A percentile compares a stretch with the other conserved stretches of the same genome.
Conservation (phyloP, 2,113 vertebrate species). For the Ophthalmolycus amberensis region DNA sequence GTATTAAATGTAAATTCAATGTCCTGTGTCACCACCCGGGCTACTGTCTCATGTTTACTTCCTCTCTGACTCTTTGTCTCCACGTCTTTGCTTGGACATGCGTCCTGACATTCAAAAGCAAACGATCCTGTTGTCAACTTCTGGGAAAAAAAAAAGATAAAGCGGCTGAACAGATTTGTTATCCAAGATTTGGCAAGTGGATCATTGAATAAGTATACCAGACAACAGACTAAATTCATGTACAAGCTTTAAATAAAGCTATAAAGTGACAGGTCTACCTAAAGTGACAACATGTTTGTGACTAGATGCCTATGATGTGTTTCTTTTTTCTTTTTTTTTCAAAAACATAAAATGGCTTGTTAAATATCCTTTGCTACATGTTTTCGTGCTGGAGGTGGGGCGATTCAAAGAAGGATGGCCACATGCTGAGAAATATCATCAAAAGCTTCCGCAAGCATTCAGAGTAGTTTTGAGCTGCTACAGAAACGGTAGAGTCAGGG, state of each 20-base stretch:
- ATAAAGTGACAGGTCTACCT: slow-evolving; percentile 50
- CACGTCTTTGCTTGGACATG: slow-evolving; percentile 30
- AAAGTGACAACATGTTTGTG: slow-evolving; percentile 56
- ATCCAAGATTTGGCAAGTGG: slow-evolving; percentile 49
- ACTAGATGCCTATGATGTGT: slow-evolving; percentile 44
- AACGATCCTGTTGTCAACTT: slow-evolving; percentile 52
- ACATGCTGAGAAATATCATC: slow-evolving; percentile 60
- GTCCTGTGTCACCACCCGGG: not conserved
- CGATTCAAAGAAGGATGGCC: slow-evolving; percentile 44
- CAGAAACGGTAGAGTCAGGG: slow-evolving; percentile 17
- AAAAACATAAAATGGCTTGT: slow-evolving; percentile 39
- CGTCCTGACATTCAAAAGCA: slow-evolving; percentile 51
- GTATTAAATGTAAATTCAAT: slow-evolving; percentile 8
- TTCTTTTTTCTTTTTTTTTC: not conserved
- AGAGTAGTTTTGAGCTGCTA: not conserved
- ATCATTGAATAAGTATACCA: slow-evolving; percentile 49
- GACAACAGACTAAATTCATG: slow-evolving; percentile 59
- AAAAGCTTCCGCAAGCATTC: slow-evolving; percentile 37
- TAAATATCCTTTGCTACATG: slow-evolving; percentile 37
- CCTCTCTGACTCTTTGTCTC: slow-evolving; percentile 10
- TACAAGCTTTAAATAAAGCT: slow-evolving; percentile 46
- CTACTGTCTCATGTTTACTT: slow-evolving; percentile 3
- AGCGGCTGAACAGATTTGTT: slow-evolving; percentile 49
- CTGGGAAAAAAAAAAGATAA: slow-evolving; percentile 42
- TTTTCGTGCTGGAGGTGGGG: slow-evolving; percentile 19